phyloP scores from a whole-genome alignment of 1,140 invertebrate species.

The Hycleus phaleratus region DNA sequence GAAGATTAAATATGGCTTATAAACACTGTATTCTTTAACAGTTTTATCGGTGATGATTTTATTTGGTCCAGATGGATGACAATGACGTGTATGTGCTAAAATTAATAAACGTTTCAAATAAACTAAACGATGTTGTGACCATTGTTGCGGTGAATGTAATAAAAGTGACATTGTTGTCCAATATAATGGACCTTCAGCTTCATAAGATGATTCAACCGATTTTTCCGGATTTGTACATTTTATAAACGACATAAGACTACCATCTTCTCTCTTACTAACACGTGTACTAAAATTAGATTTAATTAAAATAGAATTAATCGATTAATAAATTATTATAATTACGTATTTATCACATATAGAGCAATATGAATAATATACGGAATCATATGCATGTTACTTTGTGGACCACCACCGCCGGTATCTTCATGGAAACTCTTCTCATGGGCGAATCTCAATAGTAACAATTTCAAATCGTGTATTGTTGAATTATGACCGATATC shows the following conservation, averaged over 20 bases:
- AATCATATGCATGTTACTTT: slow-evolving; percentile 95
- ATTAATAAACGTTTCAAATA: slow-evolving; percentile 74
- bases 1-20: slow-evolving; percentile 81
- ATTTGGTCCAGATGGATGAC: slow-evolving; percentile 47
- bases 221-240: slow-evolving; percentile 49
- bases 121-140: slow-evolving; percentile 59
- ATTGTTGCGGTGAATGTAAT: slow-evolving; percentile 61
- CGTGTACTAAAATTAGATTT: slow-evolving; percentile 52
- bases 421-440: slow-evolving; percentile 96
- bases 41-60: slow-evolving; percentile 48
- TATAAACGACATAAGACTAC: slow-evolving; percentile 60
- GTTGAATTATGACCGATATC: slow-evolving; percentile 84
- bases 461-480: slow-evolving; percentile 88
- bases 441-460: slow-evolving; percentile 83
- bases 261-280: slow-evolving; percentile 64
- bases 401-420: slow-evolving; percentile 90
- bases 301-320: not conserved
- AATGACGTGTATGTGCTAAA: slow-evolving; percentile 67
- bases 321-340: slow-evolving; percentile 41
- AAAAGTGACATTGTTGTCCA: slow-evolving; percentile 73
- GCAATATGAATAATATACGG: slow-evolving; percentile 93
- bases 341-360: slow-evolving; percentile 91
- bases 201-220: slow-evolving; percentile 75
- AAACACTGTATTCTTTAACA: slow-evolving; percentile 68
- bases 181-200: slow-evolving; percentile 85